Evolutionary conservation across 2,113 vertebrate species (phyloP).

Genomic region (Psilopsiagon aymara): DNA sequence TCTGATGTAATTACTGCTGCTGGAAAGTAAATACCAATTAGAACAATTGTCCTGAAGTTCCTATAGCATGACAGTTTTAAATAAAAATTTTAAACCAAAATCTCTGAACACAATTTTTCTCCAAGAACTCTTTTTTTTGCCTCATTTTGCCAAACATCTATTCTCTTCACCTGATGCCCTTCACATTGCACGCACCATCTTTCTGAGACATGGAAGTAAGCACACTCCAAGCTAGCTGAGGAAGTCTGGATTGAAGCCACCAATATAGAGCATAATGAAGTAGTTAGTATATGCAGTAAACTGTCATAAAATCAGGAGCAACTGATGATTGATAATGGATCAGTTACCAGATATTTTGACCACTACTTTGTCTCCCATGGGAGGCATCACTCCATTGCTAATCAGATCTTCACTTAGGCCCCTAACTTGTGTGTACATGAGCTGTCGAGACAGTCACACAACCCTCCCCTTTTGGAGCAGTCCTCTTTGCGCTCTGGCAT

Average conservation of each 20-base stretch:
- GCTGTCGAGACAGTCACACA: rapidly evolving
- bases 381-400: neutral
- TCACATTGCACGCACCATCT: neutral
- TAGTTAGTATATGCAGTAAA: neutral
- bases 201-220: neutral
- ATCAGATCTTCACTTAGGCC: neutral
- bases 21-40: neutral
- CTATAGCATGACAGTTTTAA: neutral
- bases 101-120: neutral
- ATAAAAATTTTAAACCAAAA: neutral
- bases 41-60: neutral
- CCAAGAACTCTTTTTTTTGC: neutral
- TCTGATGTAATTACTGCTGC: neutral
- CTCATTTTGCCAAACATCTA: neutral
- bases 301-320: neutral
- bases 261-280: neutral
- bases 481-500: rapidly evolving
- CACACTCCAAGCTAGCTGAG: neutral
- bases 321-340: neutral
- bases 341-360: neutral
- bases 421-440: rapidly evolving
- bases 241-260: neutral
- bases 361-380: neutral
- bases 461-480: rapidly evolving
- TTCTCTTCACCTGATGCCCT: neutral